Evolutionary conservation across 2,888 invertebrate genomes (phyloP), one percentile per base, ranked within the genome.

Genomic region (Hemithea aestivaria): DNA sequence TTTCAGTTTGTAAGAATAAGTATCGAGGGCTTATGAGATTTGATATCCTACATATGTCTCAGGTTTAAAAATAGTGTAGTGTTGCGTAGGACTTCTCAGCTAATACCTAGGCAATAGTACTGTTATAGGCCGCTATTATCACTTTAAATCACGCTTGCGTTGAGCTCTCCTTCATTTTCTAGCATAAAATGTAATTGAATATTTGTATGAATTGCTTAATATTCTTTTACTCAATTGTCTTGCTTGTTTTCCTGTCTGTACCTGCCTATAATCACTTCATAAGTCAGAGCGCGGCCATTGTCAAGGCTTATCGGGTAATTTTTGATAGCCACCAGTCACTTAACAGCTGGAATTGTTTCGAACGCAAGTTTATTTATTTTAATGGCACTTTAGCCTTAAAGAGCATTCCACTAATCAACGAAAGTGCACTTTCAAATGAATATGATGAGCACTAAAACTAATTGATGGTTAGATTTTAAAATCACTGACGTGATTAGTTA

Each of bases 321-420:
- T 85, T 83, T 85, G 87, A 87, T 87, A 84, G 73, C 67, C 76
- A 72, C 73, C 61, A 76, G 77, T 76, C 82, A 87, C 85, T 87
- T 87, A 83, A 83, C 85, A 83, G 84, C 79, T 75, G 68, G 74
- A 78, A 83, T 81, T 74, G 83, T 79, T 82, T 73, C 61, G 53
- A 71, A 80, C 76, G 71, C 73, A 64, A 62, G 67, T 76, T 79
- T 83, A 81, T 84, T 85, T 82, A 82, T 81, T 81, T 79, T 81
- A 80, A 83, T 82, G 79, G 80, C 63, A 65, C 65, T 66, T 66
- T 53, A 64, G 56, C 57, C 57, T 65, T 79, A 82, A 78, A 83
- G 75, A 79, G 76, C 81, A 81, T 80, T 82, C 81, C 77, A 75
- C 72, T 83, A 84, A 87, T 85, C 78, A 75, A 69, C 62, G 59